phyloP scores from a whole-genome alignment of 2,888 invertebrate genomes.

The Luffia ferchaultella region DNA sequence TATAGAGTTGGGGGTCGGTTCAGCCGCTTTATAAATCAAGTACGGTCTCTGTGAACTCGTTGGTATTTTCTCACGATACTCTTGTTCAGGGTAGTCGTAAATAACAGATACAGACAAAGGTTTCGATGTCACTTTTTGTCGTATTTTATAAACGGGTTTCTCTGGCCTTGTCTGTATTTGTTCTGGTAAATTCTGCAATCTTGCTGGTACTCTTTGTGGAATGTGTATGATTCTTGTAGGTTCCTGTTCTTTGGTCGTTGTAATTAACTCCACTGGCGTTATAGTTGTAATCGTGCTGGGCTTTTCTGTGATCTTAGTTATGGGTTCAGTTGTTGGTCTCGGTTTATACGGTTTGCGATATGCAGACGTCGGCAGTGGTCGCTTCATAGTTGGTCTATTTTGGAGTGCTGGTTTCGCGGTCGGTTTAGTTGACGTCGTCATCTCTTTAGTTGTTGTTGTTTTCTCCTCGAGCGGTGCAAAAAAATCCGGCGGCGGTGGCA shows the following conservation, averaged over 20 bases:
- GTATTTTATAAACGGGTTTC: slow-evolving; percentile 49
- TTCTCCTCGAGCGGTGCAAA: slow-evolving; percentile 75
- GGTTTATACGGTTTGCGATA: slow-evolving; percentile 47
- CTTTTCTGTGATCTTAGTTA: slow-evolving; percentile 36
- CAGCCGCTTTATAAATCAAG: slow-evolving; percentile 55
- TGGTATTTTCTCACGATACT: slow-evolving; percentile 48
- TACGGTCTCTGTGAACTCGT: slow-evolving; percentile 58
- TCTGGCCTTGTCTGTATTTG: slow-evolving; percentile 43
- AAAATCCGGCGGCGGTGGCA: slow-evolving; percentile 89
- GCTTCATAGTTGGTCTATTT: slow-evolving; percentile 22
- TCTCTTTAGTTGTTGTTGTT: slow-evolving; percentile 29
- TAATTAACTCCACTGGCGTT: slow-evolving; percentile 42
- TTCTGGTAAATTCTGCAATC: slow-evolving; percentile 47
- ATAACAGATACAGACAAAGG: slow-evolving; percentile 54
- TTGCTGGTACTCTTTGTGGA: slow-evolving; percentile 49
- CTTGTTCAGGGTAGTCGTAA: slow-evolving; percentile 53
- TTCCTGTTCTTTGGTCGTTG: slow-evolving; percentile 42
- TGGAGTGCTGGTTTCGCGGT: slow-evolving; percentile 36
- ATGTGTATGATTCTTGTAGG: slow-evolving; percentile 37
- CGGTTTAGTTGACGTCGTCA: slow-evolving; percentile 29
- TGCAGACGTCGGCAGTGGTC: slow-evolving; percentile 31
- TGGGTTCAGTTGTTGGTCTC: slow-evolving; percentile 43
- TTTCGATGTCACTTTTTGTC: slow-evolving; percentile 57
- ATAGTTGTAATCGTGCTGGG: slow-evolving; percentile 46
- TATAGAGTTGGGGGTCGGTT: slow-evolving; percentile 34